Conservation (phyloP, 2,888 invertebrate genomes). For the Parapristionchus giblindavisi region DNA sequence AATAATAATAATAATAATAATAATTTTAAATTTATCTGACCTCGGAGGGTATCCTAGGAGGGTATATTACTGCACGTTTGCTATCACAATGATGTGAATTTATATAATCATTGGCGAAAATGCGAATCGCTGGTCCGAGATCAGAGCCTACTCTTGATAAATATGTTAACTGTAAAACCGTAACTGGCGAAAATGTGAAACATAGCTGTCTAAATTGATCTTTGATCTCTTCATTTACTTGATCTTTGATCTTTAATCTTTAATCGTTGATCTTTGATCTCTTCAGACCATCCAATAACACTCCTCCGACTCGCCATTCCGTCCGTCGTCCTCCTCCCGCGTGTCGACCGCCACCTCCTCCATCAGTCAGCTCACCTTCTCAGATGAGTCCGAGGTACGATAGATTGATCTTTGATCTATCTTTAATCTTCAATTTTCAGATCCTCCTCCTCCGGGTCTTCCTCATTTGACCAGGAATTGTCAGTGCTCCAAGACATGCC, state of each 20-base stretch:
- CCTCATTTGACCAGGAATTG: conserved; percentile 29
- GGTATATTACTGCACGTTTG: no score
- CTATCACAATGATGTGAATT: no score
- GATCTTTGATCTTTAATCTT: conserved; percentile 6
- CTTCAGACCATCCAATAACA: background rate
- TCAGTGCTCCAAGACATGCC: background rate
- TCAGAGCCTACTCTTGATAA: no score
- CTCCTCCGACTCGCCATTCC: conserved; percentile 29
- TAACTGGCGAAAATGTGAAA: no score
- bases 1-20: no score
- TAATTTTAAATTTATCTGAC: no score
- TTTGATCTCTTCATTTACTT: no score
- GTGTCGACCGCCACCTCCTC: conserved; percentile 34
- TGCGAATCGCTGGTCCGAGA: no score
- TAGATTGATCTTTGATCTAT: background rate
- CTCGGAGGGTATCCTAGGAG: no score
- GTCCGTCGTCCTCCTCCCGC: conserved; percentile 23
- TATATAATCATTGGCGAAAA: no score
- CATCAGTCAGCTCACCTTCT: background rate
- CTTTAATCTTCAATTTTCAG: conserved; percentile 4
- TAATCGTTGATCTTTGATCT: background rate
- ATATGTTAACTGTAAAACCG: no score
- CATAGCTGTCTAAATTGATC: no score
- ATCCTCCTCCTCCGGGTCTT: conserved; percentile 4
- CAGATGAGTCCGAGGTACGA: conserved; percentile 33